Conservation (phyloP, 2,113 vertebrate species). For the Phalacrocorax brasilianus region DNA sequence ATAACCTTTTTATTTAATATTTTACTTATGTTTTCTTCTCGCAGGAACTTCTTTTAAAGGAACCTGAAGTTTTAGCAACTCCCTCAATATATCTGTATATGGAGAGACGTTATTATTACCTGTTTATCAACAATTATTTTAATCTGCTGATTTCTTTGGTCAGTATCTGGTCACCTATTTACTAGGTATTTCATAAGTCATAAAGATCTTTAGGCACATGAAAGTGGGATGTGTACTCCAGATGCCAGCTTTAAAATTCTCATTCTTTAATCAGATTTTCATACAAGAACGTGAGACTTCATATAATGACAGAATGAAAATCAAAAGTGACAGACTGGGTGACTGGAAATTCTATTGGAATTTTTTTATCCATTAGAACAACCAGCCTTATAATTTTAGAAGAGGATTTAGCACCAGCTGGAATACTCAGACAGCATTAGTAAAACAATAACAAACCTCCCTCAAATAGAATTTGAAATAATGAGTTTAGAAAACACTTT, state of each 20-base stretch:
- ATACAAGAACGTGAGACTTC: not conserved
- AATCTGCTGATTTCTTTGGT: accelerated
- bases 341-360: not conserved
- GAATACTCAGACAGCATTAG: not conserved
- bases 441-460: constrained; percentile 6
- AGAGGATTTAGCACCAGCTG: constrained; percentile 23
- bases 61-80: not conserved
- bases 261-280: not conserved
- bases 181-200: not conserved
- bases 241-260: not conserved
- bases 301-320: not conserved
- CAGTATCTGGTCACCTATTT: not conserved
- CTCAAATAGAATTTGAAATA: not conserved
- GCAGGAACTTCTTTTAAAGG: not conserved
- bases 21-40: not conserved
- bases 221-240: not conserved
- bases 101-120: not conserved
- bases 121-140: not conserved
- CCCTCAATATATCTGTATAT: no score
- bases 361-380: not conserved
- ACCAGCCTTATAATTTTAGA: not conserved
- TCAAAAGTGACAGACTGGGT: not conserved
- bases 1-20: not conserved
- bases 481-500: not conserved
- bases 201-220: not conserved